phyloP scores from a whole-genome alignment of 2,888 invertebrate species.

The Spicauda simplicius region DNA sequence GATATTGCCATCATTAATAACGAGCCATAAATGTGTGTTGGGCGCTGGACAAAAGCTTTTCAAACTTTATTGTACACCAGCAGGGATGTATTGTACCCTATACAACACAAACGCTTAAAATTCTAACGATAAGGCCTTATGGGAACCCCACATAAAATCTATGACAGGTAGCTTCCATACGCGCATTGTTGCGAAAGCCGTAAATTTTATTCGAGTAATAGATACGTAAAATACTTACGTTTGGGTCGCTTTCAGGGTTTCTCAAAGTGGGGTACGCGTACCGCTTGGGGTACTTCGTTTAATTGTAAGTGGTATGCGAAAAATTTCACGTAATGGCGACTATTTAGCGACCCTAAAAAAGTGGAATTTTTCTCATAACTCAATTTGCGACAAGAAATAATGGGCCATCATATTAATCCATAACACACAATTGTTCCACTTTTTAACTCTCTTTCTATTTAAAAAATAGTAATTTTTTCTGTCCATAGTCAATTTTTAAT shows the following conservation, averaged over 20 bases:
- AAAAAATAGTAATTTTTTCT: too few relatives aligned
- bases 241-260: slow-evolving; percentile 13
- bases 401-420: too few relatives aligned
- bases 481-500: too few relatives aligned
- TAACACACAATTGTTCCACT: too few relatives aligned
- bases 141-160: slow-evolving; percentile 28
- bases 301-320: too few relatives aligned
- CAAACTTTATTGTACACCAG: slow-evolving; percentile 48
- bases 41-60: slow-evolving; percentile 58
- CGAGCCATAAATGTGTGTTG: slow-evolving; percentile 55
- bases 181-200: slow-evolving; percentile 29
- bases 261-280: too few relatives aligned
- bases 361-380: too few relatives aligned
- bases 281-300: too few relatives aligned
- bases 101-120: slow-evolving; percentile 41
- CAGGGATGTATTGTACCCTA: slow-evolving; percentile 44
- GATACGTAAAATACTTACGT: slow-evolving; percentile 24
- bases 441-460: too few relatives aligned
- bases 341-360: too few relatives aligned
- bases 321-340: too few relatives aligned
- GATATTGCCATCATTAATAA: slow-evolving; percentile 69
- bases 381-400: too few relatives aligned
- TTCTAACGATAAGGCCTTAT: slow-evolving; percentile 40
- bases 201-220: slow-evolving; percentile 36
- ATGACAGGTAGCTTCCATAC: slow-evolving; percentile 23